Evolutionary conservation across 2,113 vertebrate genomes (phyloP), one percentile per base, ranked within the genome.

Genomic region (Prionailurus bengalensis): DNA sequence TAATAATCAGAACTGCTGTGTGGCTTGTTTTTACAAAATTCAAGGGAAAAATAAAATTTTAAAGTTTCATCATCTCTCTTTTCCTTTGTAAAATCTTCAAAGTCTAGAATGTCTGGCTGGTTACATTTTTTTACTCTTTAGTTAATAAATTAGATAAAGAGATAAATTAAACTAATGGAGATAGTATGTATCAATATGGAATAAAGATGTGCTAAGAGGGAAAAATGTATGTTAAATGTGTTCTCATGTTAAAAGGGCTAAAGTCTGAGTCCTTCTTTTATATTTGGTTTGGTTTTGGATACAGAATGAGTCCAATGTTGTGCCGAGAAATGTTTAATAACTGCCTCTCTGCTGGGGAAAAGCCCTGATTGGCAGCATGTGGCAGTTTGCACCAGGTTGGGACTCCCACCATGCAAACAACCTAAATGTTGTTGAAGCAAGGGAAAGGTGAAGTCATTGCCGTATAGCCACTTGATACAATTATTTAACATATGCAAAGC

Each of bases 71-170:
- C 14, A 19, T 66, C 27, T 86, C 29, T 89, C 27, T 92, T 65
- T 86, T 36, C 53, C 9, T 7, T 33, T 71, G 0, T 78, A 61
- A 92, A 88, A 61, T 94, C 29, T 84, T 90, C 65, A 36, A 86
- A 80, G 61, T 92, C 68, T 92, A 42, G 48, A 55, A n/a, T 4
- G 55, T 74, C 42, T 10, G 39, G 19, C 23, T 76, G 58, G 25
- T 51, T 95, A 1, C 65, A 29, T 45, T 81, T 95, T 95, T 93
- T 58, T 61, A 91, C 82, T 76, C 33, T 96, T 94, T 85, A n/a
- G 14, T 91, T 95, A 78, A 73, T 73, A 39, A 66, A 55, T 83
- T 83, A 65, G 14, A 27, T 76, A 76, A 45, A 89, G 42, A 92
- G 42, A 58, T 36, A 66, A 87, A 86, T 68, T 76, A 61, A 97